Evolutionary conservation across 2,888 invertebrate species (phyloP), one percentile per base, ranked within the genome.

Genomic region (Zygaena filipendulae): DNA sequence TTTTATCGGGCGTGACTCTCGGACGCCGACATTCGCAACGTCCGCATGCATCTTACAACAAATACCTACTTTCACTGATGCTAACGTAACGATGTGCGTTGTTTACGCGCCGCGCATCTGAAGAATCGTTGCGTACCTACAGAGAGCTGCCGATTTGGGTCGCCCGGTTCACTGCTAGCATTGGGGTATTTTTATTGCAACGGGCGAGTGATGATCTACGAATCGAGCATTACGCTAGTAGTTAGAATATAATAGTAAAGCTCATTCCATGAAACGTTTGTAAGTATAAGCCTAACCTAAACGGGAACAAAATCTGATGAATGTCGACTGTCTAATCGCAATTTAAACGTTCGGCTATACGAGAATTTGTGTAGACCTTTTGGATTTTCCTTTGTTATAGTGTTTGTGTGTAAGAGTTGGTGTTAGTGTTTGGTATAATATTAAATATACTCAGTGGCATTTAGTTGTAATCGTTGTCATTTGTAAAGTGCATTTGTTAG

Each of bases 201-300:
- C 67, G 59, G 64, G 68, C 62, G 56, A 61, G 62, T 66, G 68
- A 64, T 69, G 63, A 69, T 68, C 63, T 55, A 58, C 61, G 59
- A 61, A 54, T 44, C 52, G 63, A 61, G 57, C 64, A 56, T n/a
- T n/a, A n/a, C 60, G 60, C 55, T 51, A 58, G 60, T 58, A 56
- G 60, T 60, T 61, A 59, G 64, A 64, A 50, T 62, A 62, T 49
- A 62, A 66, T 61, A 58, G 59, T 69, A 61, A 69, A 63, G 59
- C 68, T 67, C 75, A 77, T 79, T 77, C 77, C 77, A 69, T 70
- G 68, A 66, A 62, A n/a, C n/a, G n/a, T n/a, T n/a, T n/a, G n/a
- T n/a, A n/a, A n/a, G n/a, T n/a, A n/a, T n/a, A n/a, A n/a, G n/a
- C n/a, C n/a, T n/a, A n/a, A n/a, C n/a, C n/a, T n/a, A n/a, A n/a